These are phyloP conservation scores for Caenorhabditis japonica DNA, from an alignment of 2,888 invertebrate genomes.

Conservation along the genomic window DNA sequence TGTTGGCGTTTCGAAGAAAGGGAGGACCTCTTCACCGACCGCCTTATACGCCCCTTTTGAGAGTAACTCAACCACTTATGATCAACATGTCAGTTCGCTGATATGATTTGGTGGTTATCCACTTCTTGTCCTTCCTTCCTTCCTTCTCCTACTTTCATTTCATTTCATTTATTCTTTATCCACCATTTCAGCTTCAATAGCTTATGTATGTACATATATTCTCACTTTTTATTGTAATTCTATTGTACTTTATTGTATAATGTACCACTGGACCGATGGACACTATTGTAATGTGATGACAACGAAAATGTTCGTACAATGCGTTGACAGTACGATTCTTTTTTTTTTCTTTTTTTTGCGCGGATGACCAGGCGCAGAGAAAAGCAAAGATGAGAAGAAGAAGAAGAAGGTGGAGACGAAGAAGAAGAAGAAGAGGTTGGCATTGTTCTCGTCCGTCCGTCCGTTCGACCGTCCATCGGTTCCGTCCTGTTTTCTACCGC, in stretches of 20 bases:
- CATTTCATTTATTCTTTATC: conserved; percentile 1
- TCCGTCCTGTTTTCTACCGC: conserved; percentile 31
- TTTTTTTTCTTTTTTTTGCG: no score
- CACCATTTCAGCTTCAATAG: conserved; percentile 1
- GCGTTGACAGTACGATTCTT: conserved; percentile 45
- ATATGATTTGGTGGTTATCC: conserved; percentile 23
- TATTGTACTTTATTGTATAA: conserved; percentile 37
- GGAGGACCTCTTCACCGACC: conserved; percentile 27
- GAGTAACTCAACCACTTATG: conserved; percentile 53
- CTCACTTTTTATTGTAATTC: conserved; percentile 14
- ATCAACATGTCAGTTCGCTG: conserved; percentile 47
- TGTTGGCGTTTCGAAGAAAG: conserved; percentile 35
- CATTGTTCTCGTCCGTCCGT: conserved; percentile 31
- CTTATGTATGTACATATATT: not conserved
- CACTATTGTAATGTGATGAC: conserved; percentile 23
- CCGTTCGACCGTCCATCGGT: no score
- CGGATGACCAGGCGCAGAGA: no score
- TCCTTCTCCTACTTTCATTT: conserved; percentile 3
- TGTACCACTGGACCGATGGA: no score
- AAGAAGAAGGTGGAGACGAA: conserved; percentile 8
- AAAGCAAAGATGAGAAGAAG: not conserved
- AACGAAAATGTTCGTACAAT: conserved; percentile 41
- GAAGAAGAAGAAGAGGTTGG: conserved; percentile 31
- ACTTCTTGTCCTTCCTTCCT: conserved; percentile 2
- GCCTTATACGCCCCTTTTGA: conserved; percentile 38